These are phyloP conservation scores for Brachionus angularis DNA, from an alignment of 1,140 invertebrate species.

Conservation along the genomic window DNA sequence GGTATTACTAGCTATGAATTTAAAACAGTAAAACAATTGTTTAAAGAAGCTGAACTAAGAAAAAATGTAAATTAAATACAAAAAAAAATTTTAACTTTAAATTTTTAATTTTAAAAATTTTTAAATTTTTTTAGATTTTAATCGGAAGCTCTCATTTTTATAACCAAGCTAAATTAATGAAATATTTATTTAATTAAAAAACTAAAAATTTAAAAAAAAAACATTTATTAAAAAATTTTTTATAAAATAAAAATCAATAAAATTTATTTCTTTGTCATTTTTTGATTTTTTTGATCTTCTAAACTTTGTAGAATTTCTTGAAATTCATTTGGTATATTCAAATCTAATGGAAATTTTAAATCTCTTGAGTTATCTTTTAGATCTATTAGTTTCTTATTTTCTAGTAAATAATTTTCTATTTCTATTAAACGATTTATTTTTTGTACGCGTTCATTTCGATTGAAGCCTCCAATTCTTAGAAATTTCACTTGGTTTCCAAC, in stretches of 20 bases:
- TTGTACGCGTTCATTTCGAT: constrained; percentile 19
- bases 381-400: constrained; percentile 2
- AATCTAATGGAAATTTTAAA: constrained; percentile 1
- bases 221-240: constrained; percentile 1
- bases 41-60: background rate
- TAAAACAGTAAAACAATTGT: constrained; percentile 23
- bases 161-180: constrained; percentile 16
- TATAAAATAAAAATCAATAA: background rate
- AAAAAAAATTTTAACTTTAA: background rate
- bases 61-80: background rate
- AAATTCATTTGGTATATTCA: background rate
- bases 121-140: constrained; percentile 8
- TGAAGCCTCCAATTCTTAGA: constrained; percentile 31
- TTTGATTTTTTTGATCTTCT: constrained; percentile 11
- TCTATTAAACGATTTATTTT: constrained; percentile 41
- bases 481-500: constrained; percentile 39
- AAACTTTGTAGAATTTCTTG: background rate
- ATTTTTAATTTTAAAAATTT: background rate
- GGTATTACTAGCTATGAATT: constrained; percentile 26
- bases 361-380: constrained; percentile 9
- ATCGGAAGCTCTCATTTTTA: constrained; percentile 35
- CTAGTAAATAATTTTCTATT: background rate
- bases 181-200: background rate
- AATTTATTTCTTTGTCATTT: constrained; percentile 10
- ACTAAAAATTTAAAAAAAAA: background rate